Conservation (phyloP, 2,888 invertebrate species). For the Melanophora roralis region DNA sequence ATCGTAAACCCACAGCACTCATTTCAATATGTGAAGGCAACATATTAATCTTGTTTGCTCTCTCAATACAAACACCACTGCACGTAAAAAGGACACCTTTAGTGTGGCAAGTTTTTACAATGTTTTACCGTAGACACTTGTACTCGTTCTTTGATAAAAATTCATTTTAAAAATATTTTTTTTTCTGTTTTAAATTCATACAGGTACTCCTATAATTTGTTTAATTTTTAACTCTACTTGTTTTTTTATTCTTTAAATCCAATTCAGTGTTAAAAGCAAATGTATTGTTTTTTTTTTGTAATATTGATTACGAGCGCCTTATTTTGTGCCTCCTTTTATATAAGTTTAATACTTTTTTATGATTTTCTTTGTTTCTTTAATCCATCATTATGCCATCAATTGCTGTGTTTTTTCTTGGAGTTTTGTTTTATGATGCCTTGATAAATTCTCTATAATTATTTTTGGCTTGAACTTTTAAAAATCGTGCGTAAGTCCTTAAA, state of each 20-base stretch:
- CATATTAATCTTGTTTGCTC: conserved; percentile 50
- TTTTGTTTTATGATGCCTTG: conserved; percentile 32
- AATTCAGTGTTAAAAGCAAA: neutral
- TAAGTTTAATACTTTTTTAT: neutral
- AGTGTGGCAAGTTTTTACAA: neutral
- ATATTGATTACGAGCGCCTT: conserved; percentile 3
- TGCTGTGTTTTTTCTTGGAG: neutral
- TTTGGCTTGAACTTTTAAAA: conserved; percentile 40
- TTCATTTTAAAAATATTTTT: neutral
- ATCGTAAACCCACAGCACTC: neutral
- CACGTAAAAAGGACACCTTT: conserved; percentile 39
- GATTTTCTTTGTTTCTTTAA: neutral
- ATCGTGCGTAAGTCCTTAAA: conserved; percentile 36
- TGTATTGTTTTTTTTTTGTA: conserved; percentile 8
- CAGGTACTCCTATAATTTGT: conserved; percentile 8
- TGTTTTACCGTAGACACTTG: neutral
- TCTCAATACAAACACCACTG: neutral
- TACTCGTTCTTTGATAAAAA: neutral
- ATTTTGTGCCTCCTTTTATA: neutral
- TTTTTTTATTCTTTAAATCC: neutral
- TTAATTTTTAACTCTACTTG: conserved; percentile 5
- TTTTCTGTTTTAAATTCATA: neutral
- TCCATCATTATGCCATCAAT: conserved; percentile 31
- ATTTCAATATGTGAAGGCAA: conserved; percentile 25
- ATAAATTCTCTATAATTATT: conserved; percentile 27